Base-by-base conservation (phyloP, 1,140 invertebrate species). In the Ridgeia piscesae region DNA sequence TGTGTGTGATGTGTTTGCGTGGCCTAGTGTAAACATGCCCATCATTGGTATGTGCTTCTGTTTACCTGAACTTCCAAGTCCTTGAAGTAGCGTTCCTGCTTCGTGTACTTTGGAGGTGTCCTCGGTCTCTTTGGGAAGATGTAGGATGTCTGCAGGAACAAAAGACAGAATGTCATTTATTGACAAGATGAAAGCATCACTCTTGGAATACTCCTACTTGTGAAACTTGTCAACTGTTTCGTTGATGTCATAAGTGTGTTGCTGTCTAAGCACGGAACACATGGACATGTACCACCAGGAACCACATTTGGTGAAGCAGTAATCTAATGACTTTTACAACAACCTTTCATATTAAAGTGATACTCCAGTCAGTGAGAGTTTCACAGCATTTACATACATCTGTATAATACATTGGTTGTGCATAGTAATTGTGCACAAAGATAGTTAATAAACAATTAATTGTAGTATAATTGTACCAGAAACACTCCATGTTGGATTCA, bases 71-170 rank as follows among this genome's bases (percentile, higher is more conserved):
- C 93, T n/a, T 92, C 93, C 33, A 95, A 92, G 33, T 95, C 94
- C 50, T 93, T 94, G 21, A 94, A 94, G 89, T 95, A 94, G 89
- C 95, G 94, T 48, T 94, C 93, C 92, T 96, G 95, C 93, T 95
- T 95, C 88, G 94, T 93, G 91, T 94, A 94, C 91, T 94, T 93
- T 0, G 95, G 95, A 33, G 95, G 96, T 42, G 96, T 96, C 33
- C 95, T 93, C n/a, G 95, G 95, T 91, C 96, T 91, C 91, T 94
- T 94, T 93, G 95, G 94, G 94, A 96, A 96, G 89, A 96, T 94
- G 93, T 95, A 96, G 21, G 95, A 95, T 93, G 93, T 94, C 95
- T 96, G 93, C n/a, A 94, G 94, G 92, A 77, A 92, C 91, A 77
- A 9, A 77, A 77, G 27, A 21, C 27, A 77, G 11, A 77, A 77